Evolutionary conservation across 2,797 vertebrate genomes (phyloP).

Genomic region (Aeoliscus strigatus): DNA sequence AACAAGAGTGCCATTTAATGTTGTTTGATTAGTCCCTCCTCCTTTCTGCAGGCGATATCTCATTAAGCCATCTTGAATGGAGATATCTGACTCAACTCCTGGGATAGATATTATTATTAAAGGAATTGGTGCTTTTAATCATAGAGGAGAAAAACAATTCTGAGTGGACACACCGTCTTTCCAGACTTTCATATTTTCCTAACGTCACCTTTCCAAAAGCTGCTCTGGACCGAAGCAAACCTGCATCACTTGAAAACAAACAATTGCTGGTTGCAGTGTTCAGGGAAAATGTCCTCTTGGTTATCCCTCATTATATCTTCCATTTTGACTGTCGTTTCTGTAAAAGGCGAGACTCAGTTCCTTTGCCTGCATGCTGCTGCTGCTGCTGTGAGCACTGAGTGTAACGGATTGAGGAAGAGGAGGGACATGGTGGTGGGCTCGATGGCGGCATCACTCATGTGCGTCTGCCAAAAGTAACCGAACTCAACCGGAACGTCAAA

Average conservation of each 20-base stretch:
- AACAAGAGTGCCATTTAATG: no score
- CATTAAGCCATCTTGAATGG: slow-evolving; percentile 27
- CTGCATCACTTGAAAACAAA: slow-evolving; percentile 24
- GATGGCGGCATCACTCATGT: slow-evolving; percentile 44
- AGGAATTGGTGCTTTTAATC: slow-evolving; percentile 43
- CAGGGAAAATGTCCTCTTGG: slow-evolving; percentile 19
- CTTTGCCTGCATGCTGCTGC: slow-evolving; percentile 63
- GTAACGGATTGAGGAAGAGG: slow-evolving; percentile 70
- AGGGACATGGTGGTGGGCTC: slow-evolving; percentile 54
- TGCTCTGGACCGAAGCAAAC: no score
- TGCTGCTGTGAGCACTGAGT: slow-evolving; percentile 50
- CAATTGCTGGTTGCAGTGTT: slow-evolving; percentile 16
- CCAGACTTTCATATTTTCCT: no score
- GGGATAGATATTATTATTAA: slow-evolving; percentile 43
- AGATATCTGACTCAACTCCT: slow-evolving; percentile 41
- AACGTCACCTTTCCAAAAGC: no score
- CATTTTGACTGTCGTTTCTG: slow-evolving; percentile 66
- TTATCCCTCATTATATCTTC: slow-evolving; percentile 48
- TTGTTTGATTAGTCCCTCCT: no score
- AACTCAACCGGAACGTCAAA: slow-evolving; percentile 31
- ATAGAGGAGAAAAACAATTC: slow-evolving; percentile 35
- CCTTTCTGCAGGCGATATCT: slow-evolving; percentile 22
- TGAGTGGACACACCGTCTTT: slow-evolving; percentile 34
- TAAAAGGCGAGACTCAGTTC: slow-evolving; percentile 47
- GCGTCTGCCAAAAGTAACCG: slow-evolving; percentile 44